These are phyloP conservation scores for Lepas anatifera DNA, from an alignment of 2,888 invertebrate species.

Conservation along the genomic window DNA sequence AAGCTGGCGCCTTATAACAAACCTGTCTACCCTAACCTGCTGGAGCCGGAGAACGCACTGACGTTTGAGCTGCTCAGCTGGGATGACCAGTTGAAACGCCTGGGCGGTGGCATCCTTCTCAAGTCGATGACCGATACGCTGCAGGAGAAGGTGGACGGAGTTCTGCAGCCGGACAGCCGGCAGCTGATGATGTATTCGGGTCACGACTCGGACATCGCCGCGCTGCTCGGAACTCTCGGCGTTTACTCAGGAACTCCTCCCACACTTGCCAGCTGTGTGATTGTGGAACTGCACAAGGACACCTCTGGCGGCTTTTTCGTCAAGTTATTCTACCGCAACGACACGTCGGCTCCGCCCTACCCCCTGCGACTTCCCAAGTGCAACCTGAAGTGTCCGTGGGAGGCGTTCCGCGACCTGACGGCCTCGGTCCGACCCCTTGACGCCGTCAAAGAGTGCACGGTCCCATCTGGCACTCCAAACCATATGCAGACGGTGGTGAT, in stretches of 20 bases:
- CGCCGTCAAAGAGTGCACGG: slow-evolving; percentile 32
- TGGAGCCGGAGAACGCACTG: slow-evolving; percentile 48
- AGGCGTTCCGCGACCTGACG: slow-evolving; percentile 42
- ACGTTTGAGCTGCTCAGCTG: slow-evolving; percentile 49
- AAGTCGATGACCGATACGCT: neutral
- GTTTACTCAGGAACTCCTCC: slow-evolving; percentile 53
- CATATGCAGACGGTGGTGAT: neutral
- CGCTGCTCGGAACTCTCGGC: slow-evolving; percentile 54
- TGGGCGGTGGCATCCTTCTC: slow-evolving; percentile 16
- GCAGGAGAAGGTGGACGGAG: neutral
- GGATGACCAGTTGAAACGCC: slow-evolving; percentile 40
- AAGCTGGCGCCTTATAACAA: slow-evolving; percentile 36
- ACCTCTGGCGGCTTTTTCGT: neutral
- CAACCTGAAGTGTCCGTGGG: slow-evolving; percentile 46
- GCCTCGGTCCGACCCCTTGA: slow-evolving; percentile 31
- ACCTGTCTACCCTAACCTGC: slow-evolving; percentile 39
- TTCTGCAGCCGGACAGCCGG: neutral
- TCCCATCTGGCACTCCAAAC: neutral
- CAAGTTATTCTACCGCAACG: slow-evolving; percentile 45
- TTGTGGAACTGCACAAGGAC: slow-evolving; percentile 48
- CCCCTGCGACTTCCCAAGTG: slow-evolving; percentile 50
- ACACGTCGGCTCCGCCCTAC: slow-evolving; percentile 39
- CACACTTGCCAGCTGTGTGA: slow-evolving; percentile 47
- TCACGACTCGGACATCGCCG: slow-evolving; percentile 69
- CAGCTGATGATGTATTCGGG: slow-evolving; percentile 59